Evolutionary conservation across 2,888 invertebrate genomes (phyloP).

Genomic region (Rhyacophila evoluta): DNA sequence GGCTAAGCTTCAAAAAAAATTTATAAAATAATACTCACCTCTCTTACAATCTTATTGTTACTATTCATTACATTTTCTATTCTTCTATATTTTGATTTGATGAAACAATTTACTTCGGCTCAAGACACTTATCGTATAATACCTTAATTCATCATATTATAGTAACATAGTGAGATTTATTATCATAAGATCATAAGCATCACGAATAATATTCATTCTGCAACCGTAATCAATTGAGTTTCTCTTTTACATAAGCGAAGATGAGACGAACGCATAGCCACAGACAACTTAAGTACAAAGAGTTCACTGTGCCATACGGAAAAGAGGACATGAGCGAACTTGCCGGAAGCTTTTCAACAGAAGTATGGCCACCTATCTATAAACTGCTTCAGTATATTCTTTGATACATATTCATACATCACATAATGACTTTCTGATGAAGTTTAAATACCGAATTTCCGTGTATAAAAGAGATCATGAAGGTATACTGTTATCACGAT

Average conservation of each 20-base stretch:
- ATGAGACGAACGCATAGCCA: slow-evolving; percentile 1
- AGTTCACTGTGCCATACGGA: neutral
- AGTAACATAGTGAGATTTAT: neutral
- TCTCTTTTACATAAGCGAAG: slow-evolving; percentile 48
- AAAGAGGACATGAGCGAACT: neutral
- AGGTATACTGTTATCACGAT: too few species aligned
- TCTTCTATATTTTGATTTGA: too few species aligned
- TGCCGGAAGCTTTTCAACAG: slow-evolving; percentile 3
- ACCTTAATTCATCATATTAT: neutral
- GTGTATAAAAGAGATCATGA: too few species aligned
- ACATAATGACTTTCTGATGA: too few species aligned
- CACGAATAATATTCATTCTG: slow-evolving; percentile 34
- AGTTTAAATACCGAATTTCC: too few species aligned
- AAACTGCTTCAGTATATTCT: too few species aligned
- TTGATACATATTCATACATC: too few species aligned
- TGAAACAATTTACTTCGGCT: neutral
- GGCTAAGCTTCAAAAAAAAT: too few species aligned
- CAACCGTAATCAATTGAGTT: slow-evolving; percentile 47
- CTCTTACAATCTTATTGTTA: too few species aligned
- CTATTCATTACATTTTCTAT: too few species aligned
- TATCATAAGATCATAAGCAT: slow-evolving; percentile 11
- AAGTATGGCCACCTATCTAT: neutral
- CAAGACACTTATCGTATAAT: neutral
- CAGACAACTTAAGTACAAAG: neutral
- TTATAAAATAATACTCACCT: too few species aligned